phyloP scores from a whole-genome alignment of 1,140 invertebrate species.

The Drosophila orosa region DNA sequence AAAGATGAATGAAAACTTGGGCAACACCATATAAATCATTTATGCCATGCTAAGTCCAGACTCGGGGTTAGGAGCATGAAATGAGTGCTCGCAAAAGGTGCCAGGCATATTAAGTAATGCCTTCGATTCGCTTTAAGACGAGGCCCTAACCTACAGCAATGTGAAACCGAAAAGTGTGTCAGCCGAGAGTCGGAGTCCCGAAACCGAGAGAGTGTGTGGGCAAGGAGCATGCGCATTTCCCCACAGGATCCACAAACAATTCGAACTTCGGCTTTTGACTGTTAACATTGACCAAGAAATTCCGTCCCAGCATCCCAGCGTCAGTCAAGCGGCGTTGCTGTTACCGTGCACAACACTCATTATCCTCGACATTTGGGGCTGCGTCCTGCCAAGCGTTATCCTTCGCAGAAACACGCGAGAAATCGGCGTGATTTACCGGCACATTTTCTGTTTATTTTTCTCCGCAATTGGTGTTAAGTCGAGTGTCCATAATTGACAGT shows the following conservation, averaged over 20 bases:
- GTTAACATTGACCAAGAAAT: conserved; percentile 80
- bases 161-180: conserved; percentile 63
- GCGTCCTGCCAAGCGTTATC: conserved; percentile 6
- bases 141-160: conserved; percentile 79
- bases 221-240: conserved; percentile 46
- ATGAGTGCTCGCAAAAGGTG: conserved; percentile 56
- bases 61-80: conserved; percentile 23
- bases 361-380: conserved; percentile 18
- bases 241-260: conserved; percentile 70
- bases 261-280: conserved; percentile 52
- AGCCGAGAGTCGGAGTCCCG: conserved; percentile 45
- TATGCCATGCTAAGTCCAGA: conserved; percentile 71
- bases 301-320: conserved; percentile 60
- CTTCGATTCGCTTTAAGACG: conserved; percentile 44
- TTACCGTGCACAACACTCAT: conserved; percentile 75
- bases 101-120: conserved; percentile 75
- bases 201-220: conserved; percentile 5
- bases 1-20: conserved; percentile 75
- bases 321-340: conserved; percentile 79
- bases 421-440: conserved; percentile 56
- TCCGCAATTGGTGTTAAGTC: conserved; percentile 39
- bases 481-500: conserved; percentile 55
- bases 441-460: conserved; percentile 39
- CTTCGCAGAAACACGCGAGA: conserved; percentile 24
- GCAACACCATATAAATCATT: conserved; percentile 73